A percentile compares a stretch with the other conserved stretches of the same genome.
Conservation (phyloP, 2,113 vertebrate species). For the Collichthys lucidus region DNA sequence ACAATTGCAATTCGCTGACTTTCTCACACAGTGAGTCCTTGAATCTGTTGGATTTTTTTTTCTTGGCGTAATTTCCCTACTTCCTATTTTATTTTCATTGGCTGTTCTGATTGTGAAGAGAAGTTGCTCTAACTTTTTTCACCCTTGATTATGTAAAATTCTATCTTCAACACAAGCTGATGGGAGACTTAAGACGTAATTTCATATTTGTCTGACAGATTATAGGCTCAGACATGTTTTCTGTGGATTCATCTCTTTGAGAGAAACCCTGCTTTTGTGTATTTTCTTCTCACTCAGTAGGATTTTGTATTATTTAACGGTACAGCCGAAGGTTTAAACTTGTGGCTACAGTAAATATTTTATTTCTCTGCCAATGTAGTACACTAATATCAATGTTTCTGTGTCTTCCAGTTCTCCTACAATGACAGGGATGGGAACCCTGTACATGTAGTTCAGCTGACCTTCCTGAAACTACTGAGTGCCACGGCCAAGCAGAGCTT, state of each 20-base stretch:
- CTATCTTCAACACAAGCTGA: not conserved
- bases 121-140: slow-evolving; percentile 20
- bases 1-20: slow-evolving; percentile 35
- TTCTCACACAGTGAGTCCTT: slow-evolving; percentile 10
- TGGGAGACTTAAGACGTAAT: slow-evolving; percentile 17
- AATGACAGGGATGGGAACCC: slow-evolving; percentile 87
- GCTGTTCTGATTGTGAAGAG: not conserved
- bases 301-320: not conserved
- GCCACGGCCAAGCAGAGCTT: slow-evolving; percentile 88
- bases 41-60: not conserved
- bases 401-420: slow-evolving; percentile 88
- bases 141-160: not conserved
- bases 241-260: not conserved
- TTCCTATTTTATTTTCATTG: slow-evolving; percentile 3
- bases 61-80: not conserved
- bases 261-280: not conserved
- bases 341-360: not conserved
- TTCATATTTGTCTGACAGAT: slow-evolving; percentile 7
- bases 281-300: not conserved
- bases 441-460: slow-evolving; percentile 90
- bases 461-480: slow-evolving; percentile 92
- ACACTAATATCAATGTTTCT: slow-evolving; percentile 22
- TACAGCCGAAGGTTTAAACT: not conserved
- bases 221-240: slow-evolving; percentile 1
- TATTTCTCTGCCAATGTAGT: not conserved